These are phyloP conservation scores for Apis dorsata DNA, from an alignment of 1,140 invertebrate species.

Conservation along the genomic window DNA sequence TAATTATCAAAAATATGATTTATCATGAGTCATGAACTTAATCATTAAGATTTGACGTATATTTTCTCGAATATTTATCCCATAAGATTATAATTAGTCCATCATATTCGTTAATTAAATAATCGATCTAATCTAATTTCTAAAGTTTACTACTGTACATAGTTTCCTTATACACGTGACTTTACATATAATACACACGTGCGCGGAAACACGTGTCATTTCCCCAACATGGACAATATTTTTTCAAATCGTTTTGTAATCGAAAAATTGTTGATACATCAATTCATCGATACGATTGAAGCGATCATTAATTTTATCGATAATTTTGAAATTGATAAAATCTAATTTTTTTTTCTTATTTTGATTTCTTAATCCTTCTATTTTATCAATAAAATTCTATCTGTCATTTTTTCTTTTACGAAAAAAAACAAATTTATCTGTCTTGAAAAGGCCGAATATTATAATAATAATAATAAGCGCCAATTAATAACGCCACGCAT, in stretches of 20 bases:
- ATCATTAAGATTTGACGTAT: neutral
- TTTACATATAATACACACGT: neutral
- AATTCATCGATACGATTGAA: neutral
- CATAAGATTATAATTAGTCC: neutral
- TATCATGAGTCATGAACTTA: neutral
- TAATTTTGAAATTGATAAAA: neutral
- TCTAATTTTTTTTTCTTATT: neutral
- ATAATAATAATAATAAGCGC: neutral
- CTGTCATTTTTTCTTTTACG: no score
- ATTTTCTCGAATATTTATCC: neutral
- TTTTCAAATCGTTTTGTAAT: no score
- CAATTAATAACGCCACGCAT: neutral
- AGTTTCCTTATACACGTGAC: slow-evolving; percentile 10
- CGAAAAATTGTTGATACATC: neutral
- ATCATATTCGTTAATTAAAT: slow-evolving; percentile 38
- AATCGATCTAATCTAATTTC: slow-evolving; percentile 36
- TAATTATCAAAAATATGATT: neutral
- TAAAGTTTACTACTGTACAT: neutral
- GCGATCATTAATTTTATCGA: neutral
- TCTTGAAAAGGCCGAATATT: neutral
- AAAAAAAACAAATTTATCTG: no score
- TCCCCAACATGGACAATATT: no score
- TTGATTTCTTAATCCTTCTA: no score
- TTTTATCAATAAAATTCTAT: no score
- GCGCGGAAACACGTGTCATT: slow-evolving; percentile 29